phyloP scores from a whole-genome alignment of 2,888 invertebrate species.

The Sarcophaga carnaria region DNA sequence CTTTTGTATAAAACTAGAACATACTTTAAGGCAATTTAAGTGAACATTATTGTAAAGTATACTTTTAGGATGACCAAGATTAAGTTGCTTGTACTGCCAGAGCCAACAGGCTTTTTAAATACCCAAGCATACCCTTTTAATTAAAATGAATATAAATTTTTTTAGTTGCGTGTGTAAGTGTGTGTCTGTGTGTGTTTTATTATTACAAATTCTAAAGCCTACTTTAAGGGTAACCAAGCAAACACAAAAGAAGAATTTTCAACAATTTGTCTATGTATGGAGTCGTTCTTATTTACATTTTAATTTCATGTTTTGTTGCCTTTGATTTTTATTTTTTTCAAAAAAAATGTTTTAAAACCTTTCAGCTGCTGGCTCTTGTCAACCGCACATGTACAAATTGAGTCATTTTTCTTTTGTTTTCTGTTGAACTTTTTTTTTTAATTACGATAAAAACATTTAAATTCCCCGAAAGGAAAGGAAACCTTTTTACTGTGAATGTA shows the following conservation, averaged over 20 bases:
- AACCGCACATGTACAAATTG: background rate
- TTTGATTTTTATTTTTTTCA: no score
- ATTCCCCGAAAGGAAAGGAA: background rate
- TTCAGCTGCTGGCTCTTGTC: slow-evolving; percentile 1
- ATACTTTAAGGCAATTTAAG: slow-evolving; percentile 25
- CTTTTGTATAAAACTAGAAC: background rate
- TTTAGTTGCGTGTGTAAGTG: background rate
- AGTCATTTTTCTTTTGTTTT: background rate
- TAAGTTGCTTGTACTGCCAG: background rate
- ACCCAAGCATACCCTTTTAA: background rate
- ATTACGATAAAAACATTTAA: slow-evolving; percentile 30
- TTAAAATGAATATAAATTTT: background rate
- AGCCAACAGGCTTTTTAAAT: background rate
- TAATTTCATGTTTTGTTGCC: background rate
- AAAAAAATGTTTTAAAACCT: background rate
- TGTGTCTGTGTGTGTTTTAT: background rate
- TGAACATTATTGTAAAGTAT: slow-evolving; percentile 16
- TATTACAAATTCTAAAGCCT: background rate
- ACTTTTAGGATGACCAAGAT: slow-evolving; percentile 10
- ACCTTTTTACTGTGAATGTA: background rate
- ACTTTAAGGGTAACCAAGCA: background rate
- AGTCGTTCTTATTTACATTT: background rate
- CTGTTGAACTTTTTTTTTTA: background rate
- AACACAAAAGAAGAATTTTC: background rate
- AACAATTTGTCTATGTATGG: background rate